These are phyloP conservation scores for Monochamus alternatus DNA, from an alignment of 2,888 invertebrate genomes.

Conservation along the genomic window DNA sequence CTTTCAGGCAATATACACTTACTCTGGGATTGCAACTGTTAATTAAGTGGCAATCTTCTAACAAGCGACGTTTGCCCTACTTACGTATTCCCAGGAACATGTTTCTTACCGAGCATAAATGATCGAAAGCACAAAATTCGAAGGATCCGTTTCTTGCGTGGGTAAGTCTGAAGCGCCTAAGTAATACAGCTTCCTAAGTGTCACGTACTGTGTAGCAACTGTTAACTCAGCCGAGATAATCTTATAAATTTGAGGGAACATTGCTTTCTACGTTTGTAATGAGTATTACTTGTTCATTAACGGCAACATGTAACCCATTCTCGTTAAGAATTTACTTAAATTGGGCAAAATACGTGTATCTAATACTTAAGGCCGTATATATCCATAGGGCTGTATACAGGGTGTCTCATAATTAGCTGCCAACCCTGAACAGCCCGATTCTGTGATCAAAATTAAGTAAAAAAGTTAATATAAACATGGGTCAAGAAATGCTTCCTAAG, in stretches of 20 bases:
- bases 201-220: slow-evolving; percentile 27
- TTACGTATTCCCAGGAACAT: slow-evolving; percentile 21
- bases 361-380: too few species aligned
- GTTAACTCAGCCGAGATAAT: slow-evolving; percentile 30
- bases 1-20: neutral
- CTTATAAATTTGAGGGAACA: slow-evolving; percentile 22
- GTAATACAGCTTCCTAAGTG: slow-evolving; percentile 14
- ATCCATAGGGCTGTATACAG: too few species aligned
- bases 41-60: slow-evolving; percentile 30
- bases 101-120: slow-evolving; percentile 31
- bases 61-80: slow-evolving; percentile 10
- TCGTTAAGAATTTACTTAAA: slow-evolving; percentile 1
- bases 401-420: too few species aligned
- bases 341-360: neutral
- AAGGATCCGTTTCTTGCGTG: slow-evolving; percentile 17
- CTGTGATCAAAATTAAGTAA: too few species aligned
- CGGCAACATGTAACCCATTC: slow-evolving; percentile 1
- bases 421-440: too few species aligned
- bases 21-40: slow-evolving; percentile 10
- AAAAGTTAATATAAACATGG: too few species aligned
- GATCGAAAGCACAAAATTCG: slow-evolving; percentile 30
- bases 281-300: slow-evolving; percentile 9
- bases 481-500: too few species aligned
- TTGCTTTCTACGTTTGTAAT: slow-evolving; percentile 21
- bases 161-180: neutral